Base-by-base conservation (phyloP, 1,140 invertebrate genomes). In the Drosophila fuyamai region DNA sequence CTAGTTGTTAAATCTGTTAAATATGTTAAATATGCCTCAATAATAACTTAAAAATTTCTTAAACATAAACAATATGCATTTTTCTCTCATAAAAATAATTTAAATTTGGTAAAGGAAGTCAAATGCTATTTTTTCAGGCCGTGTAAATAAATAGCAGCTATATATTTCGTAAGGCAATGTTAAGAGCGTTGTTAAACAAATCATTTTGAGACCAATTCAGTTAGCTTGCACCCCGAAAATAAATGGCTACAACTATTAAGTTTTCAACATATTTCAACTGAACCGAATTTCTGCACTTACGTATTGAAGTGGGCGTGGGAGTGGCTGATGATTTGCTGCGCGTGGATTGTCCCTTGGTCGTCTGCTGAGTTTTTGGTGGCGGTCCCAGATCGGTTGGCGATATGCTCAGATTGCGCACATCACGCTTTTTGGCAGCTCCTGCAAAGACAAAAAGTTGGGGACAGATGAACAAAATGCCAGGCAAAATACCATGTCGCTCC, bases 361-460 rank as follows among this genome's bases (percentile, higher is more conserved):
- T 92, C 74, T 92, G 91, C 57, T 92, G 91, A 29, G 92, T 89
- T 67, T 92, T 92, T 55, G 91, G 90, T 46, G 92, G 92, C 76
- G 92, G 92, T 70, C 92, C 92, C 67, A 92, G 85, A 86, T 92
- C 92, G 32, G 91, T 92, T 40, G 92, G 92, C 62, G 92, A 92
- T 77, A 92, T 92, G 74, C 82, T 92, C 57, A 92, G 73, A 65
- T 91, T 92, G 66, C 92, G 90, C 67, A 92, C 92, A 91, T 92
- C 92, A 55, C 92, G 92, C 74, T 92, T 92, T 74, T 92, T 92
- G 89, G 92, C 92, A 73, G 92, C 79, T 89, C 92, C 92, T 92
- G 77, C 46, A 89, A 91, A 51, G 58, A 51, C 57, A 46, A 48
- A 67, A 48, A 6, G 44, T 13, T 23, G 29, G 54, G 56, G 23